Base-by-base conservation (phyloP, 2,113 vertebrate species). In the Elanus axillaris region DNA sequence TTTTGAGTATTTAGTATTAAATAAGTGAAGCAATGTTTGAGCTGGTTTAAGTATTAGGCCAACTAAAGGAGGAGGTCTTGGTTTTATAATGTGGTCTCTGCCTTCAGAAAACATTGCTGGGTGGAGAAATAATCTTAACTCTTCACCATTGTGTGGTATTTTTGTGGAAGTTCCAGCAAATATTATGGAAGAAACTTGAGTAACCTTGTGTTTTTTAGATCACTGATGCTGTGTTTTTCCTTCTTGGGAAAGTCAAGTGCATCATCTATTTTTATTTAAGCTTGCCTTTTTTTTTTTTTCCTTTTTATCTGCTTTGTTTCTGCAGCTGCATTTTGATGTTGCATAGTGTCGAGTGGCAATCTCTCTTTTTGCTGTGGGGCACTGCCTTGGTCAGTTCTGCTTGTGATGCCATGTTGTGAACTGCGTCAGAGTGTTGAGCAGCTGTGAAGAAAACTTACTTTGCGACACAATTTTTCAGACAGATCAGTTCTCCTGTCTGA, bases 361-460 rank as follows among this genome's bases (percentile, higher is more conserved):
- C 64, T 59, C 0, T 0, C 9, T 18, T 77, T 71, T 64, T 75
- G 79, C 45, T 29, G 5, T 0, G 0, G 75, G 34, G 50, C 32
- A 34, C n/a, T 31, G 60, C 84, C 48, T 62, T 48, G 63, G 22
- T 76, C 72, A 58, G 19, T 69, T 66, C 68, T 52, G 13, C 22
- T 42, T 36, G 27, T 27, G 58, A 11, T 89, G 59, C 47, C 4
- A 0, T 10, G 23, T 36, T 85, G 36, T 40, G 32, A 71, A 45
- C 69, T 72, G 34, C 43, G n/a, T 26, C 74, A 32, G 26, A 32
- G 50, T 7, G 10, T 16, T 85, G 40, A 94, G 42, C 38, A 20
- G 3, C 40, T 55, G 11, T 38, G 47, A 55, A 75, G 59, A 85
- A 18, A 15, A 40, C 22, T 83, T 20, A 11, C 36, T 93, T 90